Evolutionary conservation across 2,888 invertebrate species (phyloP).

Genomic region (Calliphora vomitoria): DNA sequence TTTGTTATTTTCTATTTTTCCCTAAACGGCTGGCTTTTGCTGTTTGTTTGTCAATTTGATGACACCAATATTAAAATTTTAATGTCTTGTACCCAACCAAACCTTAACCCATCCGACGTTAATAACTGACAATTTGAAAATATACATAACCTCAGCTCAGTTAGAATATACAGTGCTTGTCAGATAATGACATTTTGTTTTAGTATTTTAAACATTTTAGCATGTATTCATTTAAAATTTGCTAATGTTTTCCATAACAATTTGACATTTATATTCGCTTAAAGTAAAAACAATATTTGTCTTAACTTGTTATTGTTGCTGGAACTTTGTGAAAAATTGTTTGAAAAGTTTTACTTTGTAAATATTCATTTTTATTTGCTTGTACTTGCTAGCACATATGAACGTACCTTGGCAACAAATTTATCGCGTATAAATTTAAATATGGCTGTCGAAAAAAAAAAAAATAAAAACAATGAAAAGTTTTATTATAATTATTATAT

Average conservation of each 20-base stretch:
- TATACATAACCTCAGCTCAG: neutral
- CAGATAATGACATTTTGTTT: constrained; percentile 15
- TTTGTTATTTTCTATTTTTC: neutral
- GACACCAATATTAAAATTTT: constrained; percentile 43
- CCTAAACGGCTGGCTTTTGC: neutral
- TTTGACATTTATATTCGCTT: constrained; percentile 9
- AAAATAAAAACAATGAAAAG: neutral
- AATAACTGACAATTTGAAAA: neutral
- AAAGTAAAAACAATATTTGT: constrained; percentile 28
- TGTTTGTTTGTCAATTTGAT: constrained; percentile 47
- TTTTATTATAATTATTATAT: neutral
- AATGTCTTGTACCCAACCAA: neutral
- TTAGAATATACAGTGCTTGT: neutral
- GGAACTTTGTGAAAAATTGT: constrained; percentile 7
- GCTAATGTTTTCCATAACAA: neutral
- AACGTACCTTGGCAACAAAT: neutral
- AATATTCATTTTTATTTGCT: neutral
- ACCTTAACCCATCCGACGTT: neutral
- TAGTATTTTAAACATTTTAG: neutral
- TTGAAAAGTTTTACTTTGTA: neutral
- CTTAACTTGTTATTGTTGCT: constrained; percentile 9
- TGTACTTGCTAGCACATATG: neutral
- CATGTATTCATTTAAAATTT: constrained; percentile 2
- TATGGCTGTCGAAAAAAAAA: neutral
- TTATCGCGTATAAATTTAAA: constrained; percentile 3